phyloP scores from a whole-genome alignment of 1,140 invertebrate species.

The Eriocheir sinensis region DNA sequence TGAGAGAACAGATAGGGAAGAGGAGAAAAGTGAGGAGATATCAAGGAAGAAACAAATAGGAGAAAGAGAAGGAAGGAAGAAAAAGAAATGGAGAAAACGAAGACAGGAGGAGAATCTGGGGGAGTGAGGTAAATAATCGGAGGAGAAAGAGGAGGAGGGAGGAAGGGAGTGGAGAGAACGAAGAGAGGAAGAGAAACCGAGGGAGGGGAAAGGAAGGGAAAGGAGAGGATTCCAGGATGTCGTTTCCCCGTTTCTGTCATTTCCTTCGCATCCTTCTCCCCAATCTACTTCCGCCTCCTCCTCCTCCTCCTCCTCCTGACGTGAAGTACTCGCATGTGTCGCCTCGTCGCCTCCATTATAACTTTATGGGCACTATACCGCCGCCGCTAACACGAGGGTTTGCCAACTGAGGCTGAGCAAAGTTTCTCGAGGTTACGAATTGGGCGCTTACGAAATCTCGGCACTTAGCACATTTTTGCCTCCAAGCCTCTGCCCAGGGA shows the following conservation, averaged over 20 bases:
- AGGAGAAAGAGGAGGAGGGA: background rate
- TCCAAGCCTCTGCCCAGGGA: too few relatives aligned
- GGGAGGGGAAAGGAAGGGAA: background rate
- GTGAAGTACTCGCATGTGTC: background rate
- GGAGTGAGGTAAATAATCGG: background rate
- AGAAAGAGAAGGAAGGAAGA: background rate
- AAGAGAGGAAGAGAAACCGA: background rate
- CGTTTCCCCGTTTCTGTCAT: conserved; percentile 5
- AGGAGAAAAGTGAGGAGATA: background rate
- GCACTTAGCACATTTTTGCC: too few relatives aligned
- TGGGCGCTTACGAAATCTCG: too few relatives aligned
- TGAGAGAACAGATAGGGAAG: background rate
- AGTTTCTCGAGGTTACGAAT: too few relatives aligned
- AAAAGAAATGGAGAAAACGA: background rate
- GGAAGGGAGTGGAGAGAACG: background rate
- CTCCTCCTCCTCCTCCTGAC: background rate
- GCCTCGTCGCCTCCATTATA: background rate
- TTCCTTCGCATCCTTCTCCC: background rate
- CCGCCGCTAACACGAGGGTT: too few relatives aligned
- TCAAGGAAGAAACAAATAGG: background rate
- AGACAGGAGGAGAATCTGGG: background rate
- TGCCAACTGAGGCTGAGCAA: too few relatives aligned
- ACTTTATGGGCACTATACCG: background rate
- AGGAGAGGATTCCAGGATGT: background rate
- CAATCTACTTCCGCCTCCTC: background rate